These are phyloP conservation scores for Baryphthengus martii DNA, from an alignment of 2,113 vertebrate genomes.

Conservation along the genomic window DNA sequence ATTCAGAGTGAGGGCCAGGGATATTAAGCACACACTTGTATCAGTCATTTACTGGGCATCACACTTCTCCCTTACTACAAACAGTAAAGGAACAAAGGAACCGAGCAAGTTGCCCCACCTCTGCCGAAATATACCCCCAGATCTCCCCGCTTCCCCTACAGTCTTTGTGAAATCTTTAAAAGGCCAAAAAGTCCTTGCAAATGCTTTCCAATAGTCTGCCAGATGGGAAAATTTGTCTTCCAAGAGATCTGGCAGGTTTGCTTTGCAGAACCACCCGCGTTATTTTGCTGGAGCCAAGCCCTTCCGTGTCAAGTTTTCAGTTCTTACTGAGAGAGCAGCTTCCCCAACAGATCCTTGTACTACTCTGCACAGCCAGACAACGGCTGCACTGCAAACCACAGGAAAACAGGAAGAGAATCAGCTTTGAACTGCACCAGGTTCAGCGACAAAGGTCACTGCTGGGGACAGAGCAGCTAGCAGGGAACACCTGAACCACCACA, in stretches of 20 bases:
- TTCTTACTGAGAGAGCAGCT: not conserved
- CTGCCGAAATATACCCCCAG: not conserved
- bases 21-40: not conserved
- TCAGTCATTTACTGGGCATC: not conserved
- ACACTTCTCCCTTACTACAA: not conserved
- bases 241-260: not conserved
- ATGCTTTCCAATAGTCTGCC: not conserved
- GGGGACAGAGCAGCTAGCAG: not conserved
- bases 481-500: not conserved
- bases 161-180: not conserved
- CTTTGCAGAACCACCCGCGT: not conserved
- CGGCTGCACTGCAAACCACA: not conserved
- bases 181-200: not conserved
- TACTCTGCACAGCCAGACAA: not conserved
- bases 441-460: not conserved
- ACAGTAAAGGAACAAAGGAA: not conserved
- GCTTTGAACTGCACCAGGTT: not conserved
- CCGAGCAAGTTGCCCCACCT: not conserved
- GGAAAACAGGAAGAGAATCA: conserved; percentile 18
- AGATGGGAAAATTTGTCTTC: not conserved
- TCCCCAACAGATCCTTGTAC: not conserved
- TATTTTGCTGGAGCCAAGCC: not conserved
- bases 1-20: not conserved
- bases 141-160: not conserved
- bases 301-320: not conserved